phyloP scores from a whole-genome alignment of 2,797 vertebrate species.

The Parauchenoglanis punctatus region DNA sequence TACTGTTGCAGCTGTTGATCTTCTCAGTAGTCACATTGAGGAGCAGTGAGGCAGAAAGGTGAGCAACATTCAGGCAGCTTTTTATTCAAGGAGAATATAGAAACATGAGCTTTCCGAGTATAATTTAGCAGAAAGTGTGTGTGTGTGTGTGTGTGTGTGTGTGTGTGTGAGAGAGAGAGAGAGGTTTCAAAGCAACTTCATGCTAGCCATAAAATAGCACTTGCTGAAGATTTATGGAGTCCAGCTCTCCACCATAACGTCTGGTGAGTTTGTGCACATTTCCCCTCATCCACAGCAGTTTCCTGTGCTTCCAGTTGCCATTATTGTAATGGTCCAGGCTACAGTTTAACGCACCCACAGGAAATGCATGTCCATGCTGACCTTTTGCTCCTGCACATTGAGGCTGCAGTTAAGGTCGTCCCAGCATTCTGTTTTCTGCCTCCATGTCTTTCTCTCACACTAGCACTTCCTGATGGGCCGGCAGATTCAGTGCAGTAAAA shows the following conservation, averaged over 20 bases:
- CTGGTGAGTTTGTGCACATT: not conserved
- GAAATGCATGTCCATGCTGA: constrained; percentile 30
- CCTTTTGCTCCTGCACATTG: constrained; percentile 33
- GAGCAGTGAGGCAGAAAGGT: constrained; percentile 3
- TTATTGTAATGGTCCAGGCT: not conserved
- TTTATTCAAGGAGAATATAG: not conserved
- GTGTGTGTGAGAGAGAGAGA: not conserved
- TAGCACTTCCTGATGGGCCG: not conserved
- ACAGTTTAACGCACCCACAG: constrained; percentile 15
- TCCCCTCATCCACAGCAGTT: not conserved
- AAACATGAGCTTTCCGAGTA: not conserved
- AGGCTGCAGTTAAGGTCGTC: not conserved
- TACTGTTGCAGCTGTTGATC: constrained; percentile 28
- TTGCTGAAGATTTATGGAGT: not conserved
- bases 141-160: not conserved
- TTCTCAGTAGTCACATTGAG: constrained; percentile 26
- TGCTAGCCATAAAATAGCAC: not conserved
- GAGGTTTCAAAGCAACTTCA: not conserved
- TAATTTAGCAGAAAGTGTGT: not conserved
- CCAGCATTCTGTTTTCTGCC: not conserved
- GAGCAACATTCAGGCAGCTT: not conserved
- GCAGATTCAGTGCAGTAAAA: not conserved
- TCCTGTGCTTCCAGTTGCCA: constrained; percentile 11
- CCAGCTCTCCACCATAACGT: not conserved
- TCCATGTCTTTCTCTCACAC: not conserved